Base-by-base conservation (phyloP, 2,797 vertebrate genomes). In the Atherinosoma microstoma region DNA sequence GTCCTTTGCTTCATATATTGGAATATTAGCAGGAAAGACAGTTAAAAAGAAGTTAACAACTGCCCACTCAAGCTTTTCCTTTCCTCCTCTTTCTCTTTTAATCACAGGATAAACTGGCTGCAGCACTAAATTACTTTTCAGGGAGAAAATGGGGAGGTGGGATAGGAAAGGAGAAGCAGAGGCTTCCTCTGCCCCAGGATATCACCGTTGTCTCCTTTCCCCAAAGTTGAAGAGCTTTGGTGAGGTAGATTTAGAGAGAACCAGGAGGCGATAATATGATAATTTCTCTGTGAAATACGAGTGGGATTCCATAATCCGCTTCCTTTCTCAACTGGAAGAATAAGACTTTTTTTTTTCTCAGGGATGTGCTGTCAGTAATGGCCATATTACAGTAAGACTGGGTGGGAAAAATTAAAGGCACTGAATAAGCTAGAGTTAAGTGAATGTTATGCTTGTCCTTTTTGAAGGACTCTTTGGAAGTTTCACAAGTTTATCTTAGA, bases 71-170 rank as follows among this genome's bases (percentile, higher is more conserved):
- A 87, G 79, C 83, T 54, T 61, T 86, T 78, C 56, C 61, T 76
- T 74, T 80, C 56, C 58, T 73, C 32, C 73, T 83, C 75, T 58
- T 68, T 67, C 45, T 75, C 69, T 84, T 85, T 80, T 84, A 82
- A 82, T 72, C 22, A 58, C 59, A 42, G 66, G 72, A 80, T 88
- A 84, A 88, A 84, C 70, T 71, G 81, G 65, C 67, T 36, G 70
- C 27, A 64, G 63, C 80, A 78, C 70, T 71, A 58, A 83, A 86
- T 90, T 76, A 88, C 80, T 84, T 80, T 69, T 78, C 69, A 54
- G 45, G 64, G 64, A 61, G 40, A 0, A 66, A 70, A 35, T 45
- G 36, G 38, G 30, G 61, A 22, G 57, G 36, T 38, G 61, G 27
- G 27, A 53, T 30, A 70, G 29, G 62, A 34, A 24, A 60, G 53